These are phyloP conservation scores for Temnothorax rugatulus DNA, from an alignment of 2,888 invertebrate genomes.

Conservation along the genomic window DNA sequence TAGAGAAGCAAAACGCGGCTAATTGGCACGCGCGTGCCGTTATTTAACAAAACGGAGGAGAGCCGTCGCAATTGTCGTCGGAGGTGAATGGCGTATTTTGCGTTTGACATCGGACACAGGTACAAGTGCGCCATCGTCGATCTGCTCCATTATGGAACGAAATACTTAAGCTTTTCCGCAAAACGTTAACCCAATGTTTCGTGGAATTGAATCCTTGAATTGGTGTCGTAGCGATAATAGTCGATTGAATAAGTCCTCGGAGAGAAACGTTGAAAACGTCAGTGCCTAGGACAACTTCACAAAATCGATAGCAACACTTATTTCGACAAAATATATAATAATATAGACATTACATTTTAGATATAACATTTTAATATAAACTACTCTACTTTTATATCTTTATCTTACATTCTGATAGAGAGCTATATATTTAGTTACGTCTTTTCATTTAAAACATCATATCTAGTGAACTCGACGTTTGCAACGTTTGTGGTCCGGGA, in stretches of 20 bases:
- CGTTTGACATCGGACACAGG: conserved; percentile 72
- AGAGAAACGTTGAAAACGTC: conserved; percentile 28
- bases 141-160: conserved; percentile 63
- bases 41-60: not conserved
- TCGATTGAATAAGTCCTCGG: not conserved
- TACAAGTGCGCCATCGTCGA: conserved; percentile 76
- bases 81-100: conserved; percentile 66
- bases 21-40: not conserved
- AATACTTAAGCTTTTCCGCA: conserved; percentile 45
- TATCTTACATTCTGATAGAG: conserved; percentile 33
- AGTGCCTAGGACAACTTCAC: not conserved
- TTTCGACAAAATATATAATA: conserved; percentile 26
- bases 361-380: conserved; percentile 37
- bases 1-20: not conserved
- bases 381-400: conserved; percentile 31
- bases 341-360: conserved; percentile 28
- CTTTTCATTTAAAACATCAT: conserved; percentile 36
- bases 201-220: conserved; percentile 18
- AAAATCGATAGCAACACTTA: conserved; percentile 15
- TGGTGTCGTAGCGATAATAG: not conserved
- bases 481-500: conserved; percentile 4
- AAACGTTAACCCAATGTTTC: conserved; percentile 4
- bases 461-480: conserved; percentile 3
- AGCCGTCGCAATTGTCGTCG: conserved; percentile 49
- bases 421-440: conserved; percentile 29